Base-by-base conservation (phyloP, 2,888 invertebrate genomes). In the Neuroscelio doddi region DNA sequence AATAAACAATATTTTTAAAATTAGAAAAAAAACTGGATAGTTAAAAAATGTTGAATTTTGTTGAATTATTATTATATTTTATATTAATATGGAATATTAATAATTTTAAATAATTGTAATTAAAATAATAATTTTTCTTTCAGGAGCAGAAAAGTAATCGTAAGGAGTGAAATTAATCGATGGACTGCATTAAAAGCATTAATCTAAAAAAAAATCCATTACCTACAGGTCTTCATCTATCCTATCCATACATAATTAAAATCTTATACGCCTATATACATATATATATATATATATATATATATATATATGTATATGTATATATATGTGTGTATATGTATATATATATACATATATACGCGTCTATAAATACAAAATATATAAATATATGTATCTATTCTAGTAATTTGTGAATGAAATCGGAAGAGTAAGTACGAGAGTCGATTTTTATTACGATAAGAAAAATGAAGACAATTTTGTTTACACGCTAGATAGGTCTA, bases 221-320 rank as follows among this genome's bases (percentile, higher is more conserved):
- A 81, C 75, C 71, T 83, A 83, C 78, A 80, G 78, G 83, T 83
- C 82, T 84, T 81, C 83, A 81, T 83, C 76, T 77, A 80, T 80
- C 77, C 76, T 81, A 81, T 76, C 73, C 74, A 78, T 80, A 76
- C 70, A 71, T 79, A 78, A 65, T 71, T 72, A 65, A 71, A 70
- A 72, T 69, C 53, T 65, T 70, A 64, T 69, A 70, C 67, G 65
- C 59, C 70, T 71, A 73, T 70, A 74, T 68, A 70, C 66, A 70
- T 70, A 71, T 53, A 64, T 59, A 67, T 71, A 74, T 71, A 72
- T 68, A 69, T 52, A 61, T 50, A 21, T 55, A 52, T 45, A 59
- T 50, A 63, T n/a, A n/a, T n/a, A n/a, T n/a, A n/a, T n/a, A n/a
- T n/a, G n/a, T n/a, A n/a, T n/a, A n/a, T n/a, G n/a, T 71, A 73